Conservation (phyloP, 1,140 invertebrate species). For the Aplysia californica region DNA sequence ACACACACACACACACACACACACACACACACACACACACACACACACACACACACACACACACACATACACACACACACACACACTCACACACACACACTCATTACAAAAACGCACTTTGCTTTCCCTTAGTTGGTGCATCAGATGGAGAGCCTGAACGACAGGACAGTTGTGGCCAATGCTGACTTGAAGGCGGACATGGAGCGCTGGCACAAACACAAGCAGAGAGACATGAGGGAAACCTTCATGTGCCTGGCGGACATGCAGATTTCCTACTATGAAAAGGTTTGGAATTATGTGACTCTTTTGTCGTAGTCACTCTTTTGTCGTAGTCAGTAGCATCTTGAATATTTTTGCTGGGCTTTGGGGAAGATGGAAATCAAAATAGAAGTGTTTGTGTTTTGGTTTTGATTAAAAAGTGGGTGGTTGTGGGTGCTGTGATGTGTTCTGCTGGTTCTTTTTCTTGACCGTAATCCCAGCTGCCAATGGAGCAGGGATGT, state of each 20-base stretch:
- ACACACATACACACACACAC: background rate
- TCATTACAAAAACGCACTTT: too few relatives aligned
- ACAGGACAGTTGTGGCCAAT: constrained; percentile 79
- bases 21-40: too few relatives aligned
- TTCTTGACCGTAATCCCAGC: too few relatives aligned
- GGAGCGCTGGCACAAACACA: constrained; percentile 79
- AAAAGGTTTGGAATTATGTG: constrained; percentile 67
- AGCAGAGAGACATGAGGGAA: constrained; percentile 76
- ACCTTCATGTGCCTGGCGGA: constrained; percentile 77
- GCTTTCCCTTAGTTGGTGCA: constrained; percentile 58
- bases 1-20: too few relatives aligned
- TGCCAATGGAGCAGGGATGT: too few relatives aligned
- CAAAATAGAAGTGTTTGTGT: constrained; percentile 19
- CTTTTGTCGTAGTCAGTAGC: background rate
- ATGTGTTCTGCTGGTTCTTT: too few relatives aligned
- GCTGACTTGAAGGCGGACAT: constrained; percentile 79
- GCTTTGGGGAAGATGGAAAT: background rate
- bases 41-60: background rate
- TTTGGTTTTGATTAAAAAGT: background rate
- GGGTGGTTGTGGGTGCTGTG: too few relatives aligned
- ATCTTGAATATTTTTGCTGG: background rate
- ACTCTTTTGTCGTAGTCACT: background rate
- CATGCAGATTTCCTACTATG: constrained; percentile 78
- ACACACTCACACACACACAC: background rate
- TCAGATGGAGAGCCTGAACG: constrained; percentile 67